Evolutionary conservation across 2,113 vertebrate species (phyloP), one percentile per base, ranked within the genome.

Genomic region (Bungarus multicinctus): DNA sequence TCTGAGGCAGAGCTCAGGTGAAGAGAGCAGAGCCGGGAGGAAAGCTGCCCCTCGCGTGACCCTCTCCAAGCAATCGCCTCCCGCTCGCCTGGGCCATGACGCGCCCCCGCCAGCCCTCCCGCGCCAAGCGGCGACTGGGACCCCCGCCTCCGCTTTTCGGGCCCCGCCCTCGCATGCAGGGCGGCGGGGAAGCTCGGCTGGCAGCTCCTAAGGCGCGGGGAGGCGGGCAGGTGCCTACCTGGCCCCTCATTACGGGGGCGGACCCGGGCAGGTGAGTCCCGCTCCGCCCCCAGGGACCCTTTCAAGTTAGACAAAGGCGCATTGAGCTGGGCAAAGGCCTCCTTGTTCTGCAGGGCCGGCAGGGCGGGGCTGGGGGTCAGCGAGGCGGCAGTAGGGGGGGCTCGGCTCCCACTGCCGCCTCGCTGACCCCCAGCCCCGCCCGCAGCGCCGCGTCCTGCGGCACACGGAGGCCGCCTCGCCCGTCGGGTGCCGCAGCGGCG

Each of bases 261-360:
- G 50, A 5, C n/a, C 10, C n/a, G 22, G 20, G 30, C 54, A 23
- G 54, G 88, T 16, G 54, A 43, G 34, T 74, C 34, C 43, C 43
- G 18, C 20, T 1, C 16, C 54, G 9, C 52, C 87, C 9, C 50
- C 4, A 22, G 30, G 27, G 88, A 50, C 74, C 88, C 92, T 93
- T 93, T 93, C 88, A 93, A 90, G 45, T 43, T 54, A 47, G 85
- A 93, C 92, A 93, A 93, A 93, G 39, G 88, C 1, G 55, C 88
- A 86, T 93, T 93, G 88, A 90, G 39, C 52, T 1, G 22, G 23
- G 54, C 74, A 87, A 93, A 90, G 92, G 27, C 74, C 88, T 25
- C 88, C 88, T 93, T 93, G 92, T 93, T 90, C 74, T 5, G 10
- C 64, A 1, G 91, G 95, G 45, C 30, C 39, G 1, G 54, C 1